Conservation (phyloP, 2,113 vertebrate species). For the Ornithorhynchus anatinus region DNA sequence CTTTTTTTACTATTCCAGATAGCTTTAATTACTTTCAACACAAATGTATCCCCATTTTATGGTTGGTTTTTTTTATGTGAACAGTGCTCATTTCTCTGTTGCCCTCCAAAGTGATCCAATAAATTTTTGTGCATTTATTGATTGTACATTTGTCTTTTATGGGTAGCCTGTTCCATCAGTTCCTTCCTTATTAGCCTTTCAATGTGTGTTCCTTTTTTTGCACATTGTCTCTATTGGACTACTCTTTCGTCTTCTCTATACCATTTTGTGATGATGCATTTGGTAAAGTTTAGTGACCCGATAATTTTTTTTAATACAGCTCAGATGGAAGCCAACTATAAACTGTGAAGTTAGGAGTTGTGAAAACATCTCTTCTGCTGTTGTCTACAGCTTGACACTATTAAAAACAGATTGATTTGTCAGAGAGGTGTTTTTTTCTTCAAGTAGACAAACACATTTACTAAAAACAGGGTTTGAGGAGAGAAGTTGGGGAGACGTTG, state of each 20-base stretch:
- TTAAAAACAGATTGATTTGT: constrained; percentile 3
- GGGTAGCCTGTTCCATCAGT: background rate
- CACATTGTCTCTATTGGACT: background rate
- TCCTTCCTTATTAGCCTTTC: constrained; percentile 4
- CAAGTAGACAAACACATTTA: background rate
- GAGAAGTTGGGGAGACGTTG: too few species aligned
- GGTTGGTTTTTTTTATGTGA: background rate
- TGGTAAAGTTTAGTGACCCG: constrained; percentile 19
- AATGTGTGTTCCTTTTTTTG: background rate
- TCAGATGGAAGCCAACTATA: constrained; percentile 26
- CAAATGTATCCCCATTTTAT: background rate
- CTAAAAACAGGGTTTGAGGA: background rate
- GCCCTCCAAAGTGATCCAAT: background rate
- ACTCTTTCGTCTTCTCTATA: background rate
- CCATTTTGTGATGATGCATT: constrained; percentile 17
- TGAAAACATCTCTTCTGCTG: constrained; percentile 15
- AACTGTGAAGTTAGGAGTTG: constrained; percentile 25
- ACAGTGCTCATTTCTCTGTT: background rate
- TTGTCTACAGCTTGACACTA: constrained; percentile 23
- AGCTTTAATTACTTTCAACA: constrained; percentile 20
- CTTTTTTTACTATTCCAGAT: background rate
- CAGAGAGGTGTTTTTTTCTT: background rate
- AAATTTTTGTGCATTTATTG: constrained; percentile 28
- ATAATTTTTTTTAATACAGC: background rate
- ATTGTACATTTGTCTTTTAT: background rate